A percentile compares a stretch with the other conserved stretches of the same genome.
These are phyloP conservation scores for Hybognathus amarus DNA, from an alignment of 2,797 vertebrate species.

Conservation along the genomic window DNA sequence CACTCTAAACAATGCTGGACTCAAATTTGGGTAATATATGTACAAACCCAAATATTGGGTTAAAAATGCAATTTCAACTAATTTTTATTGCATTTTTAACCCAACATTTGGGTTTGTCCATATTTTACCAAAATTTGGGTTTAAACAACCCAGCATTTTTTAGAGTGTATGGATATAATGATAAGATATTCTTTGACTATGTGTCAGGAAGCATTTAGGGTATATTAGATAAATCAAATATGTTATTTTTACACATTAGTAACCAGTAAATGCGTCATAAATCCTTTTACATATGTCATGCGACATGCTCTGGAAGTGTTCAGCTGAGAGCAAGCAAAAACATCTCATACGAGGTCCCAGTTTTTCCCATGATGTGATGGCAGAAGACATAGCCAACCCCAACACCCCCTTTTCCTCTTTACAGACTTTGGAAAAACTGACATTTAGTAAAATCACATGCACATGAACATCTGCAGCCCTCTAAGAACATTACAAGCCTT, in stretches of 20 bases:
- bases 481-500: constrained; percentile 25
- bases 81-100: too few relatives aligned
- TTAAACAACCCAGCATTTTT: too few relatives aligned
- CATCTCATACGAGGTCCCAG: background rate
- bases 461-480: constrained; percentile 22
- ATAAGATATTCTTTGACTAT: background rate
- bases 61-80: too few relatives aligned
- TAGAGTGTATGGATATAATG: too few relatives aligned
- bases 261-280: background rate
- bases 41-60: too few relatives aligned
- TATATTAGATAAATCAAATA: background rate
- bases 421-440: constrained; percentile 50
- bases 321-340: background rate
- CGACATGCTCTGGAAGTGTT: constrained; percentile 14
- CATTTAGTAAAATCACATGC: constrained; percentile 39
- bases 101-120: too few relatives aligned
- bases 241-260: background rate
- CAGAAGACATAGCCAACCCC: constrained; percentile 25
- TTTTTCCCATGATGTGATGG: constrained; percentile 35
- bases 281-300: constrained; percentile 1
- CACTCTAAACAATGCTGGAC: too few relatives aligned
- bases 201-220: background rate
- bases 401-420: background rate
- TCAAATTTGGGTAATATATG: too few relatives aligned
- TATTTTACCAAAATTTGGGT: too few relatives aligned